A percentile compares a stretch with the other conserved stretches of the same genome.
phyloP scores from a whole-genome alignment of 1,140 invertebrate genomes.

The Sitobion miscanthi region DNA sequence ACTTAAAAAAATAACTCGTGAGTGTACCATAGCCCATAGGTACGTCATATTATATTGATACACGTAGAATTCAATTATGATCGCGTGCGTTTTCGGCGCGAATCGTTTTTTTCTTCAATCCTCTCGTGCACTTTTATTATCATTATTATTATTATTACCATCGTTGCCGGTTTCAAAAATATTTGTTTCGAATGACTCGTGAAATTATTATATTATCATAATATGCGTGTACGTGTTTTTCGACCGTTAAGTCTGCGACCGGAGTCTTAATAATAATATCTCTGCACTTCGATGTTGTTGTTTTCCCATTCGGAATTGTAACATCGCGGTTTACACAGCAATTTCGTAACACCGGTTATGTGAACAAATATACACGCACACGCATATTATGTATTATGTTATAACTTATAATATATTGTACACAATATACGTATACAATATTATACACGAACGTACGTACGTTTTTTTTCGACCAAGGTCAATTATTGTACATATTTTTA shows the following conservation, averaged over 20 bases:
- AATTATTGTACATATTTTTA: not conserved
- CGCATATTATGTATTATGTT: not conserved
- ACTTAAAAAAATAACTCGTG: not conserved
- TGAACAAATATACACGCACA: not conserved
- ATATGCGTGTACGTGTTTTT: not conserved
- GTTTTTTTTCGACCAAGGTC: conserved; percentile 12
- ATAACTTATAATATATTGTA: not conserved
- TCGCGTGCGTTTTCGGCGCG: not conserved
- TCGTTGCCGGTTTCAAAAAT: not conserved
- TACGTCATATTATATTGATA: not conserved
- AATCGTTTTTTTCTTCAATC: not conserved
- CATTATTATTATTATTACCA: not conserved
- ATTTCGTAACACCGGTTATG: conserved; percentile 40
- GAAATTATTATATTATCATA: not conserved
- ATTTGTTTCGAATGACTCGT: not conserved
- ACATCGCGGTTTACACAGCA: conserved; percentile 22
- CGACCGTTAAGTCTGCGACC: not conserved
- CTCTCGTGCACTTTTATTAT: not conserved
- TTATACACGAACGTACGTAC: not conserved
- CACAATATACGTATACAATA: not conserved
- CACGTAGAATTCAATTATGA: not conserved
- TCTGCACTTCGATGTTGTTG: not conserved
- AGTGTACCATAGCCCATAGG: too few relatives aligned
- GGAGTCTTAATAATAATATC: not conserved
- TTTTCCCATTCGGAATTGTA: conserved; percentile 33